Base-by-base conservation (phyloP, 2,113 vertebrate species). In the Phaethon lepturus region DNA sequence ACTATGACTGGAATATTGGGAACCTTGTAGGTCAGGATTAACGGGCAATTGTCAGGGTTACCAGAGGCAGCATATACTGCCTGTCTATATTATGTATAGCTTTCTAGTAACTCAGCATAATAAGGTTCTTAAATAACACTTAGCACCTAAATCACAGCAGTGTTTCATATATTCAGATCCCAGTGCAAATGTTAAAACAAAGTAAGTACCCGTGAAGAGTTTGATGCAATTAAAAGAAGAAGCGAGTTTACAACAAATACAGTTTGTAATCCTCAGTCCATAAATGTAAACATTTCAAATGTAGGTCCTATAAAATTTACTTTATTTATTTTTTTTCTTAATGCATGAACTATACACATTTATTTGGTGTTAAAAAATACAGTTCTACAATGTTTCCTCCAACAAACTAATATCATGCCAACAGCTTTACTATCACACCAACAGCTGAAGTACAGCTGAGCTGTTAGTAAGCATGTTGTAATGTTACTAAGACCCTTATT, bases 11-110 rank as follows among this genome's bases (percentile, higher is more conserved):
- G 95, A 98, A 94, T 89, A 98, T 90, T 83, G 96, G 93, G 97
- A 98, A 98, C 97, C 85, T 79, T 67, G 82, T 59, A 98, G 93
- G 96, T 97, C 96, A 97, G 94, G 83, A 91, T 78, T 95, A 94
- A 96, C 96, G 93, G 96, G 91, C 95, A 95, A 80, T 88, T 93
- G 75, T 94, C 95, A 96, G 95, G 90, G 75, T 93, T 93, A 73
- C 88, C 88, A 59, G 80, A 95, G 94, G 93, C 97, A 97, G 92
- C 76, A 31, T 18, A 33, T 63, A 38, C 38, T 86, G 81, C 90
- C 59, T 83, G 63, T 79, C 77, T 75, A 3, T 79, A 63, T 71
- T 44, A n/a, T 16, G 56, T 47, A 63, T 4, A 87, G 63, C 66
- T 92, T 83, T 66, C 76, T 7, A 23, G 74, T 23, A 74, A 66